Evolutionary conservation across 2,888 invertebrate species (phyloP), one percentile per base, ranked within the genome.

Genomic region (Charanyca ferruginea): DNA sequence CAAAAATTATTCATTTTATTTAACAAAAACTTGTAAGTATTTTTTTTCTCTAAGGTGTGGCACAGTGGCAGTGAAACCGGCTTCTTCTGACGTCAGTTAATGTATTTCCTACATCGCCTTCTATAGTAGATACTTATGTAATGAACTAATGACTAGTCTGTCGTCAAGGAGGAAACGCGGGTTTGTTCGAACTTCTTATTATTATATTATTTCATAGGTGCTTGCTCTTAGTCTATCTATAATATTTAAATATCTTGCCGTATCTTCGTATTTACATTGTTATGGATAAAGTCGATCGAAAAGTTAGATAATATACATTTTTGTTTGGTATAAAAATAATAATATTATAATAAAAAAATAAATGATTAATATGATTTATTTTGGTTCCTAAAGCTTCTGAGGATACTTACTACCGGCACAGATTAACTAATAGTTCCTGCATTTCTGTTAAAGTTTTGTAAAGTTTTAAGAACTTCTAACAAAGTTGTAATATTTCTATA

Each of bases 31-130:
- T n/a, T 44, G 22, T 32, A 13, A 1, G n/a, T n/a, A 16, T 38
- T 32, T 35, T 35, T 42, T 41, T 22, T n/a, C 22, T n/a, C 16
- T 48, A 32, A 47, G 18, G 38, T 32, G 23, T 51, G 66, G 38
- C 38, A 5, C 28, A 23, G 23, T 51, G 66, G 38, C 38, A 5
- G 18, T 20, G 41, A 49, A 44, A 51, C 49, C 23, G 32, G 73
- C 28, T 25, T 45, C n/a, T 35, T 18, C 9, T 58, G 73, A 73
- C 58, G 66, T 66, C 58, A 70, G 44, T 9, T 13, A 62, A 42
- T 13, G 35, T 42, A 64, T 48, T 48, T 48, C 38, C 38, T 38
- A 42, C n/a, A 28, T 44, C 16, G 7, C 49, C 48, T 64, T 48
- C 35, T 38, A n/a, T 35, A 38, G 7, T 61, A 18, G 18, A 51